Evolutionary conservation across 2,888 invertebrate species (phyloP).

Genomic region (Neoitamus cyanurus): DNA sequence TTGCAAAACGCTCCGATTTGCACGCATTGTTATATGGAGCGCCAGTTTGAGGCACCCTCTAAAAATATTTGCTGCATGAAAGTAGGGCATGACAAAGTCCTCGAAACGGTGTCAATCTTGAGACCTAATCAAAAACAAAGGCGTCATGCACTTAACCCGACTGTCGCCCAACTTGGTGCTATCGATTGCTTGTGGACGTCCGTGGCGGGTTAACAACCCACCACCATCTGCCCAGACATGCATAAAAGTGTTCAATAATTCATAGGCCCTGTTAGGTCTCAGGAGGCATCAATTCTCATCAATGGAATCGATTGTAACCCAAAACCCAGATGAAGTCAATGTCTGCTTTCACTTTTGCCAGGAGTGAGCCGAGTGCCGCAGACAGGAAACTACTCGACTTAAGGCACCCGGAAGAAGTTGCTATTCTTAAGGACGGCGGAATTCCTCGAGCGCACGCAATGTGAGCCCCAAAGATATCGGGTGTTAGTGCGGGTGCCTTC

Average conservation of each 20-base stretch:
- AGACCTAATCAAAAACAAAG: not conserved
- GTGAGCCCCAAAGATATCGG: not conserved
- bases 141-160: not conserved
- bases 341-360: constrained; percentile 15
- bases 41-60: not conserved
- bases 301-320: constrained; percentile 7
- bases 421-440: constrained; percentile 15
- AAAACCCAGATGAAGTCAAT: not conserved
- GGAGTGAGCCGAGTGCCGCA: not conserved
- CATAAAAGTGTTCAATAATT: not conserved
- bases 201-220: not conserved
- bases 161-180: not conserved
- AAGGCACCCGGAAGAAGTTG: not conserved
- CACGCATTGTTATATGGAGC: not conserved
- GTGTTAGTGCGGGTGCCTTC: not conserved
- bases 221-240: not conserved
- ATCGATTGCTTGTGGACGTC: not conserved
- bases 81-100: not conserved
- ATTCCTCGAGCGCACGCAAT: constrained; percentile 1
- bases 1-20: not conserved
- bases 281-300: not conserved
- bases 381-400: not conserved
- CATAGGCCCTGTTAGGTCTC: not conserved
- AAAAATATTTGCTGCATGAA: not conserved
- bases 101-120: not conserved